A percentile compares a stretch with the other conserved stretches of the same genome.
Conservation (phyloP, 2,888 invertebrate genomes). For the Aleiodes leptofemur region DNA sequence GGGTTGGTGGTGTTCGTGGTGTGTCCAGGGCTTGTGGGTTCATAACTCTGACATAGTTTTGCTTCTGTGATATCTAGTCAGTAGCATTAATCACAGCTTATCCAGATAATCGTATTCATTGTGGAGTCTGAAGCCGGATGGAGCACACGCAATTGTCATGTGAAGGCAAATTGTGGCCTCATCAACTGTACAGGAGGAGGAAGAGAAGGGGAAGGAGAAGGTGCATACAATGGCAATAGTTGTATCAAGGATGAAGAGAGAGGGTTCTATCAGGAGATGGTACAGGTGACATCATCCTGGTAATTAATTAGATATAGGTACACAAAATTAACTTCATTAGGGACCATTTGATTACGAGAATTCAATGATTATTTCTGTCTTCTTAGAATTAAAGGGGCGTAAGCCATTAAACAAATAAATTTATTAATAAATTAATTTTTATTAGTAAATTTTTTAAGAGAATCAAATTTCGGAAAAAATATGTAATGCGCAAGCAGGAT, state of each 20-base stretch:
- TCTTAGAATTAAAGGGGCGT: too few species aligned
- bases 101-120: conserved; percentile 63
- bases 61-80: conserved; percentile 19
- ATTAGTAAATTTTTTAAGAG: too few species aligned
- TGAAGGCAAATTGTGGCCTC: conserved; percentile 30
- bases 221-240: conserved; percentile 6
- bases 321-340: too few species aligned
- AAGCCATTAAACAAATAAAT: too few species aligned
- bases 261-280: not conserved
- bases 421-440: too few species aligned
- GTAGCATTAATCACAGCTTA: conserved; percentile 53
- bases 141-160: conserved; percentile 27
- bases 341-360: too few species aligned
- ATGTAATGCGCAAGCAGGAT: too few species aligned
- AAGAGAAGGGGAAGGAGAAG: not conserved
- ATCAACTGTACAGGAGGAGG: not conserved
- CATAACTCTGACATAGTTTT: conserved; percentile 29
- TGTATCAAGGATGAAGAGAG: conserved; percentile 8
- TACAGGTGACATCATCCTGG: too few species aligned
- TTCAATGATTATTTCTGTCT: too few species aligned
- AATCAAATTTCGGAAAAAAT: too few species aligned
- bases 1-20: not conserved
- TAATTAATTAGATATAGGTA: too few species aligned
- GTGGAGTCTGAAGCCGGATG: conserved; percentile 49
- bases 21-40: conserved; percentile 10